Evolutionary conservation across 1,140 invertebrate species (phyloP), one percentile per base, ranked within the genome.

Genomic region (Tetraneura akinire): DNA sequence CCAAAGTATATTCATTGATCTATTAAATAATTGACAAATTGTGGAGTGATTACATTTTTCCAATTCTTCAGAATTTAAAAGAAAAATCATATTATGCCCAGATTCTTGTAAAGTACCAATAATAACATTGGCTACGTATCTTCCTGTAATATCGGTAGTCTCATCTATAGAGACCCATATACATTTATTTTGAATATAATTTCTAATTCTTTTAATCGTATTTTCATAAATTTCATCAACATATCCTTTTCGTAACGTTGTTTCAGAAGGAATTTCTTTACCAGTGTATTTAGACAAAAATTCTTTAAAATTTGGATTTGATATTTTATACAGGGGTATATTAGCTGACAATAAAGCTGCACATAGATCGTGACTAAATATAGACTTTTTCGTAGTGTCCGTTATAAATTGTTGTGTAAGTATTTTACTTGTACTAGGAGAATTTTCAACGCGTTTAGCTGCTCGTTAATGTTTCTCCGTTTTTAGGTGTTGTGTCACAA

Each of bases 171-270:
- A 71, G 18, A 71, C 68, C 68, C 68, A 71, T 47, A 71, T 21
- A 42, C 1, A 23, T 42, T 23, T 42, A 23, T 71, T 47, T 71
- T 45, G 14, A 47, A 71, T 47, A 18, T 71, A 16, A 42, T 71
- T 10, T 11, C 68, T 32, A 42, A 71, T 71, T 23, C 37, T 42
- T 23, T 47, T 47, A 23, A 71, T 37, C n/a, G 32, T 47, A 42
- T 23, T 71, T 71, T 71, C n/a, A 21, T 71, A 71, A 71, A 23
- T 71, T 47, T 71, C 68, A 71, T 71, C 45, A 23, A 71, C 29
- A 70, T 70, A 70, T 42, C 26, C 42, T 70, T 37, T 47, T 47
- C 42, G 29, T 18, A 71, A 42, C 29, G 37, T 71, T 42, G 68
- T 47, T 18, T 47, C 29, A 23, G 29, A 32, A 71, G 68, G 68